Evolutionary conservation across 2,888 invertebrate species (phyloP).

Genomic region (Lapara coniferarum): DNA sequence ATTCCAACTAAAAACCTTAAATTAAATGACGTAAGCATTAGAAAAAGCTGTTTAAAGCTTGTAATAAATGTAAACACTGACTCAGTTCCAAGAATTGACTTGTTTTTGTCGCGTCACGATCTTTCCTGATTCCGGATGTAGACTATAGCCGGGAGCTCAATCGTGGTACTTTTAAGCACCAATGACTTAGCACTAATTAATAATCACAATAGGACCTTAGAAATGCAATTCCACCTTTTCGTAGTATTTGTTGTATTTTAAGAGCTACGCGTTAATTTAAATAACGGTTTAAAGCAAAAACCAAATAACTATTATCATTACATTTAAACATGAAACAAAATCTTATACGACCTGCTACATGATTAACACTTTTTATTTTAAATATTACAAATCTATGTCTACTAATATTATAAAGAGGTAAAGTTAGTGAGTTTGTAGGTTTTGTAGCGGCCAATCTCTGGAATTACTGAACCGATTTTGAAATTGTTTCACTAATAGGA

Average conservation of each 20-base stretch:
- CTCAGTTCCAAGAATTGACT: background rate
- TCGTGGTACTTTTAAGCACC: constrained; percentile 5
- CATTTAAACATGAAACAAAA: background rate
- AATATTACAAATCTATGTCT: too few species aligned
- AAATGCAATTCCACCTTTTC: constrained; percentile 9
- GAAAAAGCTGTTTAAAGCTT: background rate
- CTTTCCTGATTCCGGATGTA: constrained; percentile 17
- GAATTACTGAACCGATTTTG: too few species aligned
- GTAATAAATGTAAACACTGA: constrained; percentile 8
- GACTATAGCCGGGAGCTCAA: background rate
- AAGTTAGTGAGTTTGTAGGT: too few species aligned
- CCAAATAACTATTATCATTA: background rate
- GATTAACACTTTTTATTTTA: too few species aligned
- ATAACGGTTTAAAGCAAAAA: too few species aligned
- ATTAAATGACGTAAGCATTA: background rate
- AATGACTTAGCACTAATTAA: constrained; percentile 8
- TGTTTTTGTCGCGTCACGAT: constrained; percentile 17
- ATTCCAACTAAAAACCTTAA: background rate
- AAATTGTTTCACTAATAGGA: too few species aligned
- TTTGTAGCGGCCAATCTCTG: too few species aligned
- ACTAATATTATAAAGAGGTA: too few species aligned
- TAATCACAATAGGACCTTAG: background rate
- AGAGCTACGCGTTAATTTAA: too few species aligned
- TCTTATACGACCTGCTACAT: too few species aligned
- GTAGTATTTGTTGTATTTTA: background rate